Conservation (phyloP, 1,140 invertebrate species). For the Drosophila sulfurigaster region DNA sequence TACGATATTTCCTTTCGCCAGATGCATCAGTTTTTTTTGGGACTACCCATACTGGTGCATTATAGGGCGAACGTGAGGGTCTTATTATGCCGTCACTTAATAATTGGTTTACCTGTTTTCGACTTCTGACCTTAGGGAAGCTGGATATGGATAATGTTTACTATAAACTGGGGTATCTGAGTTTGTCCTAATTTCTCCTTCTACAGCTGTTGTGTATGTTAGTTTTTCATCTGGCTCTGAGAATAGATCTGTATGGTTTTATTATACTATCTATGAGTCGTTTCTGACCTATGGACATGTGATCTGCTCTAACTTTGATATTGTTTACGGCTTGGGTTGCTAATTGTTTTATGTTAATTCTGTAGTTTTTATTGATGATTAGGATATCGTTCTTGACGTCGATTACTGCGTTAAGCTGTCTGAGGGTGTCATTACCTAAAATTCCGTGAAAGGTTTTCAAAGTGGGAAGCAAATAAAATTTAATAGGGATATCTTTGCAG, state of each 20-base stretch:
- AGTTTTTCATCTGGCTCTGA: too few relatives aligned
- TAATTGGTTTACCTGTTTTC: too few relatives aligned
- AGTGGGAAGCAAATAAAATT: background rate
- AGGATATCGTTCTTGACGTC: constrained; percentile 7
- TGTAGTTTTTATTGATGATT: background rate
- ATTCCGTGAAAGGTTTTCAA: constrained; percentile 15
- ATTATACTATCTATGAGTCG: constrained; percentile 10
- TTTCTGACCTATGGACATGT: constrained; percentile 5
- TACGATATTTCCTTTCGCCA: constrained; percentile 2
- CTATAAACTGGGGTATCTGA: too few relatives aligned
- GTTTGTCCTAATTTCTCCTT: too few relatives aligned
- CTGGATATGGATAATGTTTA: too few relatives aligned
- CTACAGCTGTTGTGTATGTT: too few relatives aligned
- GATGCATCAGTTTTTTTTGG: constrained; percentile 9
- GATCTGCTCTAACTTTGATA: constrained; percentile 2
- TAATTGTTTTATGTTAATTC: constrained; percentile 16
- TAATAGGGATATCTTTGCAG: background rate
- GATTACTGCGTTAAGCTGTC: constrained; percentile 7
- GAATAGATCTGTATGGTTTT: constrained; percentile 1
- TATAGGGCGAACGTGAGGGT: too few relatives aligned
- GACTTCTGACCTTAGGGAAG: too few relatives aligned
- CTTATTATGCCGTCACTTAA: too few relatives aligned
- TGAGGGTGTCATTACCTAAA: constrained; percentile 7
- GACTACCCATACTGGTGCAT: constrained; percentile 7
- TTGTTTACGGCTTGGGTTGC: constrained; percentile 11